phyloP scores from a whole-genome alignment of 2,113 vertebrate species.

The Argyrosomus japonicus region DNA sequence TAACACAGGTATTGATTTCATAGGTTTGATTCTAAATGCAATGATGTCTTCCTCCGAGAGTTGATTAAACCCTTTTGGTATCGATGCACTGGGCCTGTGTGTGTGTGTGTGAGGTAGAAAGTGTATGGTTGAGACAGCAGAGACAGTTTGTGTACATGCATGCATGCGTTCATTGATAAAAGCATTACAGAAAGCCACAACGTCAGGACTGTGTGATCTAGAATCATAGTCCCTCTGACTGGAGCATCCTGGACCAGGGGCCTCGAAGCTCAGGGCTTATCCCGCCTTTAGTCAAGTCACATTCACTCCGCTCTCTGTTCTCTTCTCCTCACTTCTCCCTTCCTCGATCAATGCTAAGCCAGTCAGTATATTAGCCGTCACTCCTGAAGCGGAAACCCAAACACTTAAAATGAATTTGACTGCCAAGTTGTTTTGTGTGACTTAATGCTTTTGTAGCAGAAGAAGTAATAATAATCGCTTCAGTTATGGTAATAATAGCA shows the following conservation, averaged over 20 bases:
- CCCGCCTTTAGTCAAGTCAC: constrained; percentile 61
- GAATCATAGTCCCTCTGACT: constrained; percentile 73
- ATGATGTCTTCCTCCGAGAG: constrained; percentile 83
- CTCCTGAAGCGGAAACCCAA: constrained; percentile 72
- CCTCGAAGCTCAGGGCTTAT: constrained; percentile 61
- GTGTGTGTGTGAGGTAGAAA: constrained; percentile 16
- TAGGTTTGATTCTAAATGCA: constrained; percentile 85
- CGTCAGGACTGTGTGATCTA: constrained; percentile 53
- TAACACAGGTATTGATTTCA: constrained; percentile 84
- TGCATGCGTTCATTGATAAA: constrained; percentile 72
- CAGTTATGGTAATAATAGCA: background rate
- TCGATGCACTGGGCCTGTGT: constrained; percentile 68
- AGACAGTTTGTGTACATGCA: constrained; percentile 48
- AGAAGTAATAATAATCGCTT: background rate
- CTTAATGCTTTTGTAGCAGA: constrained; percentile 7
- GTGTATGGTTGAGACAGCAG: constrained; percentile 34
- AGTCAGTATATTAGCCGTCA: constrained; percentile 74
- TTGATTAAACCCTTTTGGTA: constrained; percentile 85
- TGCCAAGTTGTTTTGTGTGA: constrained; percentile 25
- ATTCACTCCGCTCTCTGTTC: constrained; percentile 51
- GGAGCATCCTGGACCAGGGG: constrained; percentile 48
- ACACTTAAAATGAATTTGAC: constrained; percentile 58
- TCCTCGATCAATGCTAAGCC: constrained; percentile 77
- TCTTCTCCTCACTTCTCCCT: constrained; percentile 21
- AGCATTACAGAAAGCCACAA: constrained; percentile 66